Conservation (phyloP, 2,888 invertebrate species). For the Oligia fasciuncula region DNA sequence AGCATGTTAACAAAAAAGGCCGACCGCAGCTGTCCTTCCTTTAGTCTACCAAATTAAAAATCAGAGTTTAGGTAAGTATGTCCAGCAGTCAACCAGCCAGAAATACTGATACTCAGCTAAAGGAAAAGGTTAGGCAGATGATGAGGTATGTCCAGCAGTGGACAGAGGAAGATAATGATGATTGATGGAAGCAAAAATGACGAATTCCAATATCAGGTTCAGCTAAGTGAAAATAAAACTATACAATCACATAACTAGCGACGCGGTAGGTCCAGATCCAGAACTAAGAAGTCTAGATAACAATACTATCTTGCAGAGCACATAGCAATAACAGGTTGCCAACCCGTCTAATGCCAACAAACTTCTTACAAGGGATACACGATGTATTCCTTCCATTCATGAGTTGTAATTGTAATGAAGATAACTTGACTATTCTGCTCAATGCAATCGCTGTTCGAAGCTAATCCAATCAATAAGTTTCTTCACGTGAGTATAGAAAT, state of each 20-base stretch:
- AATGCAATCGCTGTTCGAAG: conserved; percentile 34
- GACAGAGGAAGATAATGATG: neutral
- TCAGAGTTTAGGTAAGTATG: too few relatives aligned
- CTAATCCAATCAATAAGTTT: conserved; percentile 52
- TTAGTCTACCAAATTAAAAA: too few relatives aligned
- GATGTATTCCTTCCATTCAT: conserved; percentile 46
- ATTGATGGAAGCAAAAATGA: neutral
- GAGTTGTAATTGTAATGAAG: conserved; percentile 37
- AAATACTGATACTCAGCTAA: too few relatives aligned
- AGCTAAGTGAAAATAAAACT: neutral
- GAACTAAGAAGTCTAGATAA: conserved; percentile 1
- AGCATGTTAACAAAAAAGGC: too few relatives aligned
- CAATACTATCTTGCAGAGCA: conserved; percentile 9
- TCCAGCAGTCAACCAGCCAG: too few relatives aligned
- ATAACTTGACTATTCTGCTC: conserved; percentile 39
- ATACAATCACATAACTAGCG: neutral
- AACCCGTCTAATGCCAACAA: conserved; percentile 24
- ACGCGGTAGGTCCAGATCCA: conserved; percentile 27
- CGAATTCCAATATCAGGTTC: neutral
- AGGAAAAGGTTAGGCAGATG: too few relatives aligned
- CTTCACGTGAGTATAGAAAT: conserved; percentile 52
- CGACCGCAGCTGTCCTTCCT: too few relatives aligned
- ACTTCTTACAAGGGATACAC: conserved; percentile 25
- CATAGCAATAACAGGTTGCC: conserved; percentile 23
- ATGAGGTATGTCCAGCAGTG: neutral